phyloP scores from a whole-genome alignment of 2,113 vertebrate genomes.

The Neolamprologus kungweensis region DNA sequence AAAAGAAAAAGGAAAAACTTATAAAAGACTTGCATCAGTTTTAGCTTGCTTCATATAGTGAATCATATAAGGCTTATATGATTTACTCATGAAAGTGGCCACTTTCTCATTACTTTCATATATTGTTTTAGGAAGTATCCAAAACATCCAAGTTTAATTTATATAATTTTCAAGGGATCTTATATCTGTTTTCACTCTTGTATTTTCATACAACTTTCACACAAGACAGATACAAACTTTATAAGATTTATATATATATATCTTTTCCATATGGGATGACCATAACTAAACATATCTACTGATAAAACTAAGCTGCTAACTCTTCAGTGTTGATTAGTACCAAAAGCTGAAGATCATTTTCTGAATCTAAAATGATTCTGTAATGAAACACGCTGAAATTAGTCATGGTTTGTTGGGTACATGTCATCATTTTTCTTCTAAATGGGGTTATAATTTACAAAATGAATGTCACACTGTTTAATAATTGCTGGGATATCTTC shows the following conservation, averaged over 20 bases:
- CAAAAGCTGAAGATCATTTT: neutral
- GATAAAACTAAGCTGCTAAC: neutral
- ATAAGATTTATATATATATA: neutral
- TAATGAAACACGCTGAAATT: neutral
- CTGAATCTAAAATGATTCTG: neutral
- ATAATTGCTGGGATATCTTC: neutral
- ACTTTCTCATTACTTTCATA: neutral
- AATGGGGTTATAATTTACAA: neutral
- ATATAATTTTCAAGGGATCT: too few relatives aligned
- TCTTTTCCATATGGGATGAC: neutral
- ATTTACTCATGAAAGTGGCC: neutral
- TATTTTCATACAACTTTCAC: neutral
- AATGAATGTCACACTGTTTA: neutral
- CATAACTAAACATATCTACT: neutral
- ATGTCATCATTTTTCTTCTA: neutral
- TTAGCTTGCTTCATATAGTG: neutral
- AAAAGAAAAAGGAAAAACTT: neutral
- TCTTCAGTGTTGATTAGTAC: neutral
- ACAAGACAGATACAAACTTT: neutral
- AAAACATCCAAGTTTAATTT: neutral
- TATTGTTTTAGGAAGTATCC: neutral
- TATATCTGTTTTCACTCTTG: neutral
- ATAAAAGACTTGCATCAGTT: neutral
- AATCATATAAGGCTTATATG: neutral
- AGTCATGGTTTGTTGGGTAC: neutral